A percentile compares a stretch with the other conserved stretches of the same genome.
Evolutionary conservation across 1,140 invertebrate species (phyloP).

Genomic region (Calephelis virginiensis): DNA sequence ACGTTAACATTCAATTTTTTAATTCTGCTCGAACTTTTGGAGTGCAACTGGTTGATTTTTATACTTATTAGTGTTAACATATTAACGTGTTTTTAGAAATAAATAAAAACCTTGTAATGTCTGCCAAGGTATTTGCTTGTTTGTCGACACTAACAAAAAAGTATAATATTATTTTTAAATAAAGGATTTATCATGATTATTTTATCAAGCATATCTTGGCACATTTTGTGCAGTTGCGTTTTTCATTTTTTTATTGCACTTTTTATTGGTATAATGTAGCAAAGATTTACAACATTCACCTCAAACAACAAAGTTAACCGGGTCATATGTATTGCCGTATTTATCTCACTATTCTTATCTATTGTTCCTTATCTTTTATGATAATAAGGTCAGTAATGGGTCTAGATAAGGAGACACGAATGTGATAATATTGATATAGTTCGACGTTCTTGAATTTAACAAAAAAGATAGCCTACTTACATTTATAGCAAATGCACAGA

Average conservation of each 20-base stretch:
- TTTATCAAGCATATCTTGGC: not conserved
- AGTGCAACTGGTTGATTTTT: too few species aligned
- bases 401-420: conserved; percentile 1
- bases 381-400: conserved; percentile 9
- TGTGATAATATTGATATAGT: conserved; percentile 10
- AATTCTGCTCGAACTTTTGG: too few species aligned
- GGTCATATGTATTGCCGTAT: conserved; percentile 3
- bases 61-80: too few species aligned
- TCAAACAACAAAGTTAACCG: conserved; percentile 9
- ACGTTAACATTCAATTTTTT: too few species aligned
- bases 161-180: too few species aligned
- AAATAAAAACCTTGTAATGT: too few species aligned
- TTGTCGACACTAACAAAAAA: too few species aligned
- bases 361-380: not conserved
- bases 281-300: conserved; percentile 12
- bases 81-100: too few species aligned
- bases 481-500: not conserved
- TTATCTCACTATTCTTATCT: conserved; percentile 6
- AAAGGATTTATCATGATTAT: too few species aligned
- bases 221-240: not conserved
- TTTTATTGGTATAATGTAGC: not conserved
- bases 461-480: not conserved
- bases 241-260: too few species aligned
- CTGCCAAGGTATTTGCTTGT: too few species aligned
- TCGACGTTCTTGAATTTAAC: conserved; percentile 1